Conservation (phyloP, 2,888 invertebrate species). For the Hyposoter didymator region DNA sequence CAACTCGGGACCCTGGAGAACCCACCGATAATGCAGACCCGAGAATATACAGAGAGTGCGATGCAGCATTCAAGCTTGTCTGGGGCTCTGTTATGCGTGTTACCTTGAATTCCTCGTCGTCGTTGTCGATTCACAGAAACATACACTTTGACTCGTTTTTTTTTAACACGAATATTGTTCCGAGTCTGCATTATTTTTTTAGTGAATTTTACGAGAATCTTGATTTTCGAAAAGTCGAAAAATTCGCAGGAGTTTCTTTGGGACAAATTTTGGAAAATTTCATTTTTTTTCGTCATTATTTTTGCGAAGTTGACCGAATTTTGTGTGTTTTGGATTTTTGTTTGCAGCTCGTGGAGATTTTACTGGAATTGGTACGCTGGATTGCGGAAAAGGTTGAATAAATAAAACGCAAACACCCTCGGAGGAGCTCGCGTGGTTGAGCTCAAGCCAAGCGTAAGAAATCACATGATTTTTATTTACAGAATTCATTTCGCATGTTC, state of each 20-base stretch:
- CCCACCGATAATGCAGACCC: slow-evolving; percentile 43
- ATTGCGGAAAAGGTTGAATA: background rate
- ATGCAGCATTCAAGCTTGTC: slow-evolving; percentile 35
- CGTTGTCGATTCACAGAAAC: slow-evolving; percentile 17
- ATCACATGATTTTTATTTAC: slow-evolving; percentile 15
- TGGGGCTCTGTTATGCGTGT: slow-evolving; percentile 14
- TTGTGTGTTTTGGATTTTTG: background rate
- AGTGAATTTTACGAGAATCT: background rate
- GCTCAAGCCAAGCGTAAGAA: background rate
- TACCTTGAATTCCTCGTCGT: slow-evolving; percentile 41
- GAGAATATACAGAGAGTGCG: slow-evolving; percentile 34
- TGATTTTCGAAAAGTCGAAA: background rate
- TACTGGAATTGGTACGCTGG: background rate
- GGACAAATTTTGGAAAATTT: background rate
- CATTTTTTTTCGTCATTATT: background rate
- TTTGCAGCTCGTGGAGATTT: background rate
- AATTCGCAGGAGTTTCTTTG: background rate
- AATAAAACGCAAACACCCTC: background rate
- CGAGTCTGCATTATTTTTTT: background rate
- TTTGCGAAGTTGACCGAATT: background rate
- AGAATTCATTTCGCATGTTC: background rate
- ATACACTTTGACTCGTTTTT: slow-evolving; percentile 6
- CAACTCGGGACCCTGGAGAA: slow-evolving; percentile 72
- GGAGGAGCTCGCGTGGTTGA: background rate
- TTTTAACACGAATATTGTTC: background rate